Evolutionary conservation across 2,888 invertebrate genomes (phyloP).

Genomic region (Tanytarsus gracilentus): DNA sequence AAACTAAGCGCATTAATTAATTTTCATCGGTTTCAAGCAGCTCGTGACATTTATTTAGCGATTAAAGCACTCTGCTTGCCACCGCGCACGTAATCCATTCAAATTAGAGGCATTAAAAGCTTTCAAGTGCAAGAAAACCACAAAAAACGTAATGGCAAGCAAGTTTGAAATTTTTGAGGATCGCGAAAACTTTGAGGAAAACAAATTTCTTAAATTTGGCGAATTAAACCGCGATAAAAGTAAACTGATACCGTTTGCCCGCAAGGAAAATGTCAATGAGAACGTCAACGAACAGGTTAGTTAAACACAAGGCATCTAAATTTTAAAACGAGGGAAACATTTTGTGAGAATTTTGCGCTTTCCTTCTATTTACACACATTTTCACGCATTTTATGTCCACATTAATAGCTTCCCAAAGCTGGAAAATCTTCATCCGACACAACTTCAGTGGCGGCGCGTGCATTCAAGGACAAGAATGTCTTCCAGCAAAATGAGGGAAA

Average conservation of each 20-base stretch:
- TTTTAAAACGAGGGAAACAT: neutral
- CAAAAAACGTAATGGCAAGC: constrained; percentile 7
- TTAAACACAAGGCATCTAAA: too few relatives aligned
- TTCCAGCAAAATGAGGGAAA: neutral
- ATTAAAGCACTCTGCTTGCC: too few relatives aligned
- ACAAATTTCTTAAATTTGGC: neutral
- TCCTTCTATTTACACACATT: neutral
- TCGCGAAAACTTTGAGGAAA: constrained; percentile 18
- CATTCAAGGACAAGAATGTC: constrained; percentile 18
- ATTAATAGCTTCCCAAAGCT: neutral
- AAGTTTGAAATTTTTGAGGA: constrained; percentile 23
- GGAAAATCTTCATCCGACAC: neutral
- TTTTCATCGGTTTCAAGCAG: too few relatives aligned
- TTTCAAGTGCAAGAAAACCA: neutral
- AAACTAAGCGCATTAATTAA: too few relatives aligned
- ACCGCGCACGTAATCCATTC: neutral
- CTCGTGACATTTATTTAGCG: too few relatives aligned
- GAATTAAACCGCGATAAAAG: constrained; percentile 1
- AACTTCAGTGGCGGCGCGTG: neutral
- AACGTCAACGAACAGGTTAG: constrained; percentile 22
- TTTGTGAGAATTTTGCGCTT: neutral
- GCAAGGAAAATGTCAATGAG: constrained; percentile 7
- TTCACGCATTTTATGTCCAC: neutral
- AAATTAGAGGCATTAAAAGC: neutral
- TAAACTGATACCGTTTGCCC: neutral